Base-by-base conservation (phyloP, 2,797 vertebrate genomes). In the Momotus momota region DNA sequence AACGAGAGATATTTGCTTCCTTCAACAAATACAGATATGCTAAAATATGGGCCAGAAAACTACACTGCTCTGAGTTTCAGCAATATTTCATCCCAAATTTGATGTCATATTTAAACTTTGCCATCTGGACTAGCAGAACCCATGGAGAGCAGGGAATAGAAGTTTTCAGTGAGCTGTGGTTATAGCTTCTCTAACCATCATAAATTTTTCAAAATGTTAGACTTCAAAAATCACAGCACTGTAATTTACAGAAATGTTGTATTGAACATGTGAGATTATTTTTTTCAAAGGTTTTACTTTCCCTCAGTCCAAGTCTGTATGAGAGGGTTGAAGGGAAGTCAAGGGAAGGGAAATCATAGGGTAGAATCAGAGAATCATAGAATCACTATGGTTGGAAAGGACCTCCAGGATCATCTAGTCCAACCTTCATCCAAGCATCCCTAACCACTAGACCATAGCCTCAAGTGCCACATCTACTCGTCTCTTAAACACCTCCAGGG, bases 101-200 rank as follows among this genome's bases (percentile, higher is more conserved):
- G 69, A 75, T 86, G 94, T 88, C 91, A 90, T 75, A 71, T 83
- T 49, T 74, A 88, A 95, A 90, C 69, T 88, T 81, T 86, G 72
- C 93, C 93, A 83, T 96, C 94, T 95, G 95, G 82, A 22, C 81
- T 55, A 52, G 26, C 61, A 91, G 73, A 80, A 74, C 8, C 83
- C 13, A 22, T 2, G 10, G 75, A 70, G 73, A 77, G 26, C 45
- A 49, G 41, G 45, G 45, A 82, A 46, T 10, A 8, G 65, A 62
- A 69, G 60, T 75, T 92, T 88, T 66, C 73, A 66, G 51, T 0
- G n/a, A 81, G 77, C 74, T 4, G 0, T 74, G 48, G 31, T 93
- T 82, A 38, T 41, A 82, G 77, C 77, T 93, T 86, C 66, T 62
- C 41, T 12, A 67, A 23, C 25, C 45, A 33, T 29, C 57, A 49